Evolutionary conservation across 2,113 vertebrate species (phyloP), one percentile per base, ranked within the genome.

Genomic region (Engraulis encrasicolus): DNA sequence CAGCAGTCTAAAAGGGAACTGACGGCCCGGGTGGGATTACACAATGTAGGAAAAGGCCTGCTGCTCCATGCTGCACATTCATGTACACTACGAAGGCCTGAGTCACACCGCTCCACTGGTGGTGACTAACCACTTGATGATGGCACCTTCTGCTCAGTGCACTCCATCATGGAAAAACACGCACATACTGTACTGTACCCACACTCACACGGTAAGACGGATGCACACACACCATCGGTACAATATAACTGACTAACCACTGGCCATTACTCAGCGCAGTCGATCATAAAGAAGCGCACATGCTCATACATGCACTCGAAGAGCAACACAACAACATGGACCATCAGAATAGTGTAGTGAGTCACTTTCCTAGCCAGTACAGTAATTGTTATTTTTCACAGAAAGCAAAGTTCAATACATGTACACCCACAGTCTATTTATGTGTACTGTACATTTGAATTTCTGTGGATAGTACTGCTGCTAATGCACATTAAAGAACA

Each of bases 1-100:
- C 86, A 14, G 89, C 89, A 91, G 93, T 93, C 91, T 89, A 89
- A 87, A 92, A 84, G 66, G 27, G 52, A 87, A 79, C 14, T 86
- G 85, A 87, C 85, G n/a, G n/a, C n/a, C n/a, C n/a, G 84, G 61
- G 87, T 77, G 77, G 54, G 14, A 80, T 71, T 58, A 83, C 87
- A 90, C 86, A 87, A 89, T 78, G 88, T 84, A 87, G 90, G 89
- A 93, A 89, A 83, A 27, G 31, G 77, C 87, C 81, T 90, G 66
- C 23, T 31, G 66, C 27, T 4, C 66, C 58, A 78, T 82, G 74
- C 84, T 87, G 89, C 85, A 83, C 78, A 85, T 74, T 61, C 83
- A 3, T 74, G 87, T 89, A 94, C 92, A 34, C 34, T 34, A 74
- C 12, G 27, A 74, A 15, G 34, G 66, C 14, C 66, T 74, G 66